Conservation (phyloP, 53 echinoderm and acorn worm species). For the Echinometra lucunter region DNA sequence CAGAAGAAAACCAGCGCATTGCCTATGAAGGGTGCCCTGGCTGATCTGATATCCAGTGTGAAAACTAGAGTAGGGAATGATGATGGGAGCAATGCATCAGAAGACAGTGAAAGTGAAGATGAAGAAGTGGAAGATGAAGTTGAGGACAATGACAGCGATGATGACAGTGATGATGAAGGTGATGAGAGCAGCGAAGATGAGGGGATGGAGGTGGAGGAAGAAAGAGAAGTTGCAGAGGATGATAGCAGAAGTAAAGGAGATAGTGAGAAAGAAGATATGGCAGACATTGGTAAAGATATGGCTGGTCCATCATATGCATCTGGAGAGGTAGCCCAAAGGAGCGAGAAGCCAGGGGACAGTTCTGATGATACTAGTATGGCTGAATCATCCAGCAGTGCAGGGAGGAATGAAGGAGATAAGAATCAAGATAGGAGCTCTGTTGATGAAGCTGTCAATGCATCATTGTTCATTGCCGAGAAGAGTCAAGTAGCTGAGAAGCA, state of each 20-base stretch:
- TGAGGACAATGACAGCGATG: background rate
- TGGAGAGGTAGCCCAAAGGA: background rate
- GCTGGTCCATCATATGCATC: background rate
- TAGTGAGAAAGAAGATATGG: background rate
- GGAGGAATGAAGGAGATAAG: background rate
- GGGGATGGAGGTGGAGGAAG: conserved; percentile 7
- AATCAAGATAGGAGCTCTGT: background rate
- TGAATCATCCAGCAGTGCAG: background rate
- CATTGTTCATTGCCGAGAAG: background rate
- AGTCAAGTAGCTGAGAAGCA: background rate
- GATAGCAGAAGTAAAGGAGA: background rate
- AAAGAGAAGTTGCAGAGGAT: background rate
- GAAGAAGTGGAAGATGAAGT: background rate
- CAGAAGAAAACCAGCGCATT: background rate
- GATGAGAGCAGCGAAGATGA: conserved; percentile 18
- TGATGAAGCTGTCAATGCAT: background rate
- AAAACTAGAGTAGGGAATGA: conserved; percentile 50
- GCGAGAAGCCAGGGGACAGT: background rate
- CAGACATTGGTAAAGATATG: background rate
- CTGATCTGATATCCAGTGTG: conserved; percentile 49
- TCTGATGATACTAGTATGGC: background rate
- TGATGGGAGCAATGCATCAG: background rate
- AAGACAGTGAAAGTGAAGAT: conserved; percentile 7
- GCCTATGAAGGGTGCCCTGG: conserved; percentile 10
- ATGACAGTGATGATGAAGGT: conserved; percentile 20